Base-by-base conservation (phyloP, 2,113 vertebrate genomes). In the Callopanchax toddi region DNA sequence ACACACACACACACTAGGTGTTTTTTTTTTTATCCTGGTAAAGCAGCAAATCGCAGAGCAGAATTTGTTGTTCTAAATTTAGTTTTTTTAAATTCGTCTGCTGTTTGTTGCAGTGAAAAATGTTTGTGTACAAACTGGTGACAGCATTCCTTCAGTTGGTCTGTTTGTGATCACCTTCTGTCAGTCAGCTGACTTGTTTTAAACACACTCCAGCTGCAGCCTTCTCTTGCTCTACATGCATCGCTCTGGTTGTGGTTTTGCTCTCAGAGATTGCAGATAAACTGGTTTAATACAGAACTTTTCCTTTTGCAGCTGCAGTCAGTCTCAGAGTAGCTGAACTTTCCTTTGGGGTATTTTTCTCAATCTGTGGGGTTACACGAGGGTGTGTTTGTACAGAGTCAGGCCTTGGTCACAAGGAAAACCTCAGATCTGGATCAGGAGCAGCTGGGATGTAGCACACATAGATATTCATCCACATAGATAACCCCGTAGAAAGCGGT, bases 361-460 rank as follows among this genome's bases (percentile, higher is more conserved):
- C 36, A 6, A 11, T 5, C 15, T 52, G 29, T 12, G 44, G 34
- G 52, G 53, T 56, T 43, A 36, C 13, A 1, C 2, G 23, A 44
- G 29, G 7, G 5, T 15, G 22, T 6, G n/a, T 62, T 56, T 48
- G 17, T 0, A 46, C 23, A 55, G n/a, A n/a, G 60, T 83, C 69
- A 76, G 60, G 59, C 50, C 55, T n/a, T 67, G 48, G 80, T 83
- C 80, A 83, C 76, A 73, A 76, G 79, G 51, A 46, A 9, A 37
- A 63, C 49, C 51, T 67, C 37, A 59, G 51, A 56, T 39, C 45
- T 48, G n/a, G 18, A 37, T 59, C 20, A 26, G 34, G 46, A 5
- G 4, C 64, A 25, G 37, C 26, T 15, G 15, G 29, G 17, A 25
- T 43, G 36, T n/a, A 20, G 22, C 42, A 1, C 44, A 22, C 12